Evolutionary conservation across 2,888 invertebrate species (phyloP).

Genomic region (Noctua fimbriata): DNA sequence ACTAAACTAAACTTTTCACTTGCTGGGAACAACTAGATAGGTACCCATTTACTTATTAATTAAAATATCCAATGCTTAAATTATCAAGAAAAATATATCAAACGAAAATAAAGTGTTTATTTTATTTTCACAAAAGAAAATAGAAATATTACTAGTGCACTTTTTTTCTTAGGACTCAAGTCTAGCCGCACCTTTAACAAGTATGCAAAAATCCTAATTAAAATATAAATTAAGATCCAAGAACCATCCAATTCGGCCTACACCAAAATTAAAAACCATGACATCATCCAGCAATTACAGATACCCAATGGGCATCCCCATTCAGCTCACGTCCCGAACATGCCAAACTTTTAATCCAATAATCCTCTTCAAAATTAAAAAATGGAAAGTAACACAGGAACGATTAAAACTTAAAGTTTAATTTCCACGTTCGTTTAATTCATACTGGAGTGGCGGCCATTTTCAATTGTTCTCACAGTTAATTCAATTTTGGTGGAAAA

Average conservation of each 20-base stretch:
- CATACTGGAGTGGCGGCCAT: conserved; percentile 43
- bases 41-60: neutral
- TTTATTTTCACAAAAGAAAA: neutral
- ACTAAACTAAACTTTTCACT: no score
- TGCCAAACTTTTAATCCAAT: conserved; percentile 62
- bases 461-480: conserved; percentile 70
- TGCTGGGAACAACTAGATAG: no score
- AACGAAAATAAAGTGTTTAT: neutral
- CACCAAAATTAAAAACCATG: conserved; percentile 51
- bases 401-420: conserved; percentile 64
- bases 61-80: neutral
- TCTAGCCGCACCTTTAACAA: neutral
- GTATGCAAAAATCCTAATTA: neutral
- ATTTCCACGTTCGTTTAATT: conserved; percentile 55
- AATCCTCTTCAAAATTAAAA: conserved; percentile 53
- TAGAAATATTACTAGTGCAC: neutral
- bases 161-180: neutral
- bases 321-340: conserved; percentile 42
- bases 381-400: conserved; percentile 50
- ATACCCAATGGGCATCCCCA: conserved; percentile 19
- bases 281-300: conserved; percentile 38
- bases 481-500: conserved; percentile 70
- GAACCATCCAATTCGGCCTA: neutral
- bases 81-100: neutral
- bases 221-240: conserved; percentile 13